Evolutionary conservation across 2,113 vertebrate genomes (phyloP).

Genomic region (Halcyon malimbica): DNA sequence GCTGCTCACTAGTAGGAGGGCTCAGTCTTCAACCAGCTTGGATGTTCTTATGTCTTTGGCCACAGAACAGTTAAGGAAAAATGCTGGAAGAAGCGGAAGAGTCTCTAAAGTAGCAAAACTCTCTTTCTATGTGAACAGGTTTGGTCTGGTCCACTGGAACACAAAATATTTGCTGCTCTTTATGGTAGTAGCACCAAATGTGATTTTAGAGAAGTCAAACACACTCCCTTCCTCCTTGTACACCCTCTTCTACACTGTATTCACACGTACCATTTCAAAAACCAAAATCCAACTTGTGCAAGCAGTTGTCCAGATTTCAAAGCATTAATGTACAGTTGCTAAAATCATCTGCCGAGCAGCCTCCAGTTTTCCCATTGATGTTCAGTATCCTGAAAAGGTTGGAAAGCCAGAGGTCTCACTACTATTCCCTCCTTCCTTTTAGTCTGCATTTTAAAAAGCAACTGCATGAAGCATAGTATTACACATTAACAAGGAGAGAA

Average conservation of each 20-base stretch:
- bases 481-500: background rate
- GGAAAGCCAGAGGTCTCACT: background rate
- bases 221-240: background rate
- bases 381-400: background rate
- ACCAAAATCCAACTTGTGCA: background rate
- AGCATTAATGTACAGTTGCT: background rate
- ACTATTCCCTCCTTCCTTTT: background rate
- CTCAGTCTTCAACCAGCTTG: background rate
- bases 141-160: background rate
- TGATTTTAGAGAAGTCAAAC: background rate
- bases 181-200: background rate
- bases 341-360: background rate
- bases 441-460: background rate
- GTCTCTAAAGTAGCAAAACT: background rate
- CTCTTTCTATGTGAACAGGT: background rate
- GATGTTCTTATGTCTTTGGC: background rate
- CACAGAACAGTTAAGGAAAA: background rate
- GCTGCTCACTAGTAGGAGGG: too few relatives aligned
- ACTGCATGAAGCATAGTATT: background rate
- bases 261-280: background rate
- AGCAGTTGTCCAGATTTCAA: background rate
- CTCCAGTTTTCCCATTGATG: background rate
- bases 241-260: background rate
- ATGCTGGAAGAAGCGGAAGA: background rate
- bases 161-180: background rate